phyloP scores from a whole-genome alignment of 2,113 vertebrate species.

The Syngnathoides biaculeatus region DNA sequence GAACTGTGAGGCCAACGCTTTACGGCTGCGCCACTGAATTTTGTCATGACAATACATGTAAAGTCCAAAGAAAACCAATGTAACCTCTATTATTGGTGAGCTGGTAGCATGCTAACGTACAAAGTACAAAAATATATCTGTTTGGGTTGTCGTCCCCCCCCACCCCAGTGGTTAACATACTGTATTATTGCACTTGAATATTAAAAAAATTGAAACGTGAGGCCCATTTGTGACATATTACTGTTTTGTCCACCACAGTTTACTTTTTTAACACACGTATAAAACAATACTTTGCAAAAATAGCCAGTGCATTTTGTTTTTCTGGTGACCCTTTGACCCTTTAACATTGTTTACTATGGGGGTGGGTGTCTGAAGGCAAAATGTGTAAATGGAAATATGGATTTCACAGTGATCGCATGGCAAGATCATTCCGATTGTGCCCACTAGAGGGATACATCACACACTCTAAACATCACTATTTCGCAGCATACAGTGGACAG shows the following conservation, averaged over 20 bases:
- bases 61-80: not conserved
- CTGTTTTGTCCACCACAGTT: no score
- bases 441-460: conserved; percentile 95
- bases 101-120: no score
- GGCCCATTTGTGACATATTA: not conserved
- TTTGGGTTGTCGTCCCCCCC: no score
- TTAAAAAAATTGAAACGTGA: not conserved
- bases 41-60: no score
- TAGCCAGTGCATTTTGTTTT: not conserved
- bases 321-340: not conserved
- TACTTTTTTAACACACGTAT: not conserved
- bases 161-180: no score
- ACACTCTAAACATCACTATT: conserved; percentile 76
- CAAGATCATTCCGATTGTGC: conserved; percentile 73
- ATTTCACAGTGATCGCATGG: not conserved
- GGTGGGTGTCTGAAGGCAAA: not conserved
- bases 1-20: no score
- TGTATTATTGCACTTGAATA: not conserved
- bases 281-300: not conserved
- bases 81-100: not conserved
- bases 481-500: conserved; percentile 75
- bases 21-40: no score
- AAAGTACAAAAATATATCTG: not conserved
- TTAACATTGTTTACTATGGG: not conserved
- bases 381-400: not conserved